These are phyloP conservation scores for Trachelipus rathkii DNA, from an alignment of 1,140 invertebrate genomes.

Conservation along the genomic window DNA sequence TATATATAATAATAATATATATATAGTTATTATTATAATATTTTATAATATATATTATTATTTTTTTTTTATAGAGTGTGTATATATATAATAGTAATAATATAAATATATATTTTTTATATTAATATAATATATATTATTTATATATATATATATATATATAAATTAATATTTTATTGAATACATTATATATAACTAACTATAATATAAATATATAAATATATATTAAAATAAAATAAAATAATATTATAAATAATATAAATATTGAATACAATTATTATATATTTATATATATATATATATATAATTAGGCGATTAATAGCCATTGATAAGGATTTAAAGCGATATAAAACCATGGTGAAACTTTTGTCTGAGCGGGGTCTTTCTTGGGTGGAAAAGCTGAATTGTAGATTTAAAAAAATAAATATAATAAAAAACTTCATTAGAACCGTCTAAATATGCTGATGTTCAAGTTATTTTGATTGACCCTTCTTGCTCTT, in stretches of 20 bases:
- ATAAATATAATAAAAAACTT: too few species aligned
- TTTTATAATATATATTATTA: too few species aligned
- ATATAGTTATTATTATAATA: too few species aligned
- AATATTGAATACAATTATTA: too few species aligned
- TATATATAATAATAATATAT: too few species aligned
- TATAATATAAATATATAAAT: too few species aligned
- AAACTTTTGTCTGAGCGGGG: conserved; percentile 61
- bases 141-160: conserved; percentile 5
- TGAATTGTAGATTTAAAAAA: conserved; percentile 70
- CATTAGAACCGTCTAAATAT: conserved; percentile 59
- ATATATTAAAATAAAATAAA: neutral
- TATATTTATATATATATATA: too few species aligned
- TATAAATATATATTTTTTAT: neutral
- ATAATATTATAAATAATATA: neutral
- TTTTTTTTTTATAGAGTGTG: too few species aligned
- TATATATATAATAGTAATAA: too few species aligned
- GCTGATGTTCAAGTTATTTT: conserved; percentile 80
- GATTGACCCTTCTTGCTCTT: conserved; percentile 92
- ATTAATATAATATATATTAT: too few species aligned
- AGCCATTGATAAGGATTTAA: conserved; percentile 70
- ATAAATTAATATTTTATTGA: too few species aligned
- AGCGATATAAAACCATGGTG: conserved; percentile 62
- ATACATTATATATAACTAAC: too few species aligned
- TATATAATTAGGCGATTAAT: conserved; percentile 24
- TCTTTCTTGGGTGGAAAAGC: conserved; percentile 62